Base-by-base conservation (phyloP, 2,113 vertebrate genomes). In the Malurus melanocephalus region DNA sequence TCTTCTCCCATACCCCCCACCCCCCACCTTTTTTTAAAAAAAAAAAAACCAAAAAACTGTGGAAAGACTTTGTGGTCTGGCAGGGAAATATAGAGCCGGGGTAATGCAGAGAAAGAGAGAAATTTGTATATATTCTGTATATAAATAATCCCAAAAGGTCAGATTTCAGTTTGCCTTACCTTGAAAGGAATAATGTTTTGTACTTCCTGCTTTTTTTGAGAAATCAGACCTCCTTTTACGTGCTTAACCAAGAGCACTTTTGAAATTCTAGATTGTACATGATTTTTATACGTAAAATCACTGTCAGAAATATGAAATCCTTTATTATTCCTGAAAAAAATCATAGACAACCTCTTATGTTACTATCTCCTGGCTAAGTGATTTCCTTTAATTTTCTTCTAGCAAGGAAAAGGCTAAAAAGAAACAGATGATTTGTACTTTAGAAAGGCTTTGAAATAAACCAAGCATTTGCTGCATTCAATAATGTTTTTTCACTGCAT, bases 401-500 rank as follows among this genome's bases (percentile, higher is more conserved):
- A 80, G 32, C 32, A 86, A 80, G 42, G 20, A 83, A 75, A 90
- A 80, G 19, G 11, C 35, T 72, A 65, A 71, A 75, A 79, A 53
- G 49, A 88, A 75, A 77, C 33, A 60, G 42, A 61, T 61, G 33
- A 89, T 75, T 75, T 80, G 43, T 40, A 52, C 17, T 72, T 92
- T 76, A 72, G 33, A 84, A 92, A 61, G 57, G 12, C 51, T 75
- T 88, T 93, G 77, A 93, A 92, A 91, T 62, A 73, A 81, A 69
- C 59, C 43, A 80, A 85, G 75, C 30, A 17, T 80, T 91, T 84
- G 16, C 18, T 78, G 66, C 23, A 42, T 80, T 80, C 42, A 89
- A 10, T 71, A 80, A 45, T 26, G 28, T 27, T 67, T n/a, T 95
- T 78, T 75, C 51, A 28, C 38, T 76, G 69, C 46, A 55, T 8